Base-by-base conservation (phyloP, 2,888 invertebrate genomes). In the Acanthosepion lycidas region DNA sequence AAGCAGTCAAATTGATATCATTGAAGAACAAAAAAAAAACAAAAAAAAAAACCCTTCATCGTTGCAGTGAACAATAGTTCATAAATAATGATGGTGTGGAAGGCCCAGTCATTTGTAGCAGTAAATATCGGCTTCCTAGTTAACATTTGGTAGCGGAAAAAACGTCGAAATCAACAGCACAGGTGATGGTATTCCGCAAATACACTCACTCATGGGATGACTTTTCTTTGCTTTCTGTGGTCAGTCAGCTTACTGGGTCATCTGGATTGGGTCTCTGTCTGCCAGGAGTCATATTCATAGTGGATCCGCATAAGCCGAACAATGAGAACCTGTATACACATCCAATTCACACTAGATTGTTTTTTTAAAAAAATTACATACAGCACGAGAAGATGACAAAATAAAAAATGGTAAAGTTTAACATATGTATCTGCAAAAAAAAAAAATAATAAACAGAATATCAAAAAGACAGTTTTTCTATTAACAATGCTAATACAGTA, bases 321-420 rank as follows among this genome's bases (percentile, higher is more conserved):
- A 93, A 93, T 93, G 49, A 93, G 92, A 6, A 93, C 92, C 92
- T 93, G 92, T 48, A 51, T 78, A n/a, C n/a, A 78, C 28, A 78
- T n/a, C 78, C 78, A 78, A 78, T 12, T 78, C n/a, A 78, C 9
- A 78, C 78, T n/a, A 78, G 78, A 78, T 28, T 78, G 78, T n/a
- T 78, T 78, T 64, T 64, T 64, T 64, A 64, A 23, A 51, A 51
- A 59, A 78, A 15, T n/a, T n/a, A 78, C n/a, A 78, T 78, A n/a
- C 78, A 78, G 78, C 78, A 78, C n/a, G 5, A 59, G 23, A 59
- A 12, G 51, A 51, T 51, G 1, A 51, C 51, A 51, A 51, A 42
- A 42, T 42, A 42, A 42, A 42, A 42, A 42, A 42, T 42, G 42
- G 42, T 42, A 42, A 42, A 42, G 42, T 42, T 42, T 42, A 2